phyloP scores from a whole-genome alignment of 2,888 invertebrate species.

The Galeopsomyia nigrocyanea region DNA sequence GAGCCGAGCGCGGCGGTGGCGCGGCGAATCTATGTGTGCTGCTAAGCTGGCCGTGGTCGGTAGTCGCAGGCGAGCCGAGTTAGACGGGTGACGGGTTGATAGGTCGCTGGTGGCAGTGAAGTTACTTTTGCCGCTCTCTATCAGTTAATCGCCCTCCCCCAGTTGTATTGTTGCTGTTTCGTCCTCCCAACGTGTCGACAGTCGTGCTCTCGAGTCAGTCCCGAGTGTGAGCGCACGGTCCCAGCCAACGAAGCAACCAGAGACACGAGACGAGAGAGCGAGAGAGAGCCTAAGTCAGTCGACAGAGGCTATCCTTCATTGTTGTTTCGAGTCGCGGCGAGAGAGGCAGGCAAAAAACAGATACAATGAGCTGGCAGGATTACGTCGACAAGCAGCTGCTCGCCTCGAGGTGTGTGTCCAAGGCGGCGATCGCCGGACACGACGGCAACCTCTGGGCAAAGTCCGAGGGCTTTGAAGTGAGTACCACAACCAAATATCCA shows the following conservation, averaged over 20 bases:
- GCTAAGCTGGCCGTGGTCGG: conserved; percentile 37
- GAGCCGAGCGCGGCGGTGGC: conserved; percentile 46
- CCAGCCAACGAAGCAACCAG: conserved; percentile 2
- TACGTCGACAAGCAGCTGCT: conserved; percentile 97
- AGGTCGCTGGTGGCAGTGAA: conserved; percentile 18
- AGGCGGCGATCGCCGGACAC: conserved; percentile 95
- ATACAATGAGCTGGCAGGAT: conserved; percentile 95
- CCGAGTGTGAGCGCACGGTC: conserved; percentile 3
- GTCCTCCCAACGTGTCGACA: not conserved
- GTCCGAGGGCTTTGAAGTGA: conserved; percentile 94
- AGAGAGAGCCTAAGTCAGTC: not conserved
- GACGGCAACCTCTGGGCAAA: conserved; percentile 96
- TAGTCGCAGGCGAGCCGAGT: conserved; percentile 63
- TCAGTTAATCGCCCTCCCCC: conserved; percentile 6
- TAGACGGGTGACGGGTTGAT: conserved; percentile 62
- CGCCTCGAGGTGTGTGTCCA: conserved; percentile 94
- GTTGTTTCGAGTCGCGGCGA: conserved; percentile 5
- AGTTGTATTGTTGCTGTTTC: conserved; percentile 3
- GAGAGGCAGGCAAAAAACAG: conserved; percentile 6
- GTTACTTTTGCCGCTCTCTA: conserved; percentile 18
- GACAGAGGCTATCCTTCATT: conserved; percentile 16
- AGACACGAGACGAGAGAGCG: not conserved
- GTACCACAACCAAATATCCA: conserved; percentile 66
- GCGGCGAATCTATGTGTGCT: conserved; percentile 4
- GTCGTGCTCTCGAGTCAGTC: not conserved